Percentiles rank a stretch among this genome's conserved stretches.
Conservation (phyloP, 2,113 vertebrate species). For the Peromyscus californicus region DNA sequence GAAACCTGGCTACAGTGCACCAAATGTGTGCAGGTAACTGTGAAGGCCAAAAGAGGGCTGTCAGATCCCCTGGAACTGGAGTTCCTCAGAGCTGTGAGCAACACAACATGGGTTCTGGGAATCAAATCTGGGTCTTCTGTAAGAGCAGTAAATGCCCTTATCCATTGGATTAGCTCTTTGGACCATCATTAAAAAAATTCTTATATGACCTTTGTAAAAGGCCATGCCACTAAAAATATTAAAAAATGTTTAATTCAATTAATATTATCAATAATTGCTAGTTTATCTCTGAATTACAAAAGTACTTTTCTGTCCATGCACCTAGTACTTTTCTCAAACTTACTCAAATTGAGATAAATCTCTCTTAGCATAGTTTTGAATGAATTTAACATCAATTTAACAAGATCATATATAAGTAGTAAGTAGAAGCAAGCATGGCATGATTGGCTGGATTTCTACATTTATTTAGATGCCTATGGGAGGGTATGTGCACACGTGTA, state of each 20-base stretch:
- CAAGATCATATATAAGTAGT: neutral
- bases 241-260: slow-evolving; percentile 28
- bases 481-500: neutral
- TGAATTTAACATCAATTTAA: slow-evolving; percentile 1
- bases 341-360: neutral
- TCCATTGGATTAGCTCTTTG: neutral
- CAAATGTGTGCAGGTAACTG: neutral
- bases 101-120: neutral
- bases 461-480: too few relatives aligned
- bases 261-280: neutral
- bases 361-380: neutral
- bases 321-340: neutral
- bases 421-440: neutral
- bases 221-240: neutral
- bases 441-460: too few relatives aligned
- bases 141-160: neutral
- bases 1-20: too few relatives aligned
- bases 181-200: neutral
- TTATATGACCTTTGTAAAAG: neutral
- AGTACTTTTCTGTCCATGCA: neutral
- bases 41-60: neutral
- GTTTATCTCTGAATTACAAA: neutral
- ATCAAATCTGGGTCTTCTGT: neutral
- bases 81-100: neutral
- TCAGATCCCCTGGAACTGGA: neutral